Evolutionary conservation across 2,888 invertebrate genomes (phyloP).

Genomic region (Pterobdella sp.): DNA sequence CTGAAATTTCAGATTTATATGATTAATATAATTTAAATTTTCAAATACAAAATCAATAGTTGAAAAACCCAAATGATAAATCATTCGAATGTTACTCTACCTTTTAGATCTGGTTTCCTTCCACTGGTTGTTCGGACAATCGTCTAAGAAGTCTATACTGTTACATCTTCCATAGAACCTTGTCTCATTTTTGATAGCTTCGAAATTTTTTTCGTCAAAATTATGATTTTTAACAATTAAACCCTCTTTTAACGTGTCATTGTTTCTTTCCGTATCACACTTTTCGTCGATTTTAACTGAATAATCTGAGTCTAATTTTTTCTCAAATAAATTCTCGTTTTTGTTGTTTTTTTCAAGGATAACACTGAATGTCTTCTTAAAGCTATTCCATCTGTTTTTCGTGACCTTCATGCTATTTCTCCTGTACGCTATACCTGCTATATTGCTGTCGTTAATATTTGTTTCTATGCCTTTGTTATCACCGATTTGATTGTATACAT

Average conservation of each 20-base stretch:
- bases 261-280: too few species aligned
- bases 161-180: not conserved
- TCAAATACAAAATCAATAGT: too few species aligned
- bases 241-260: too few species aligned
- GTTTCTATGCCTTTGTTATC: not conserved
- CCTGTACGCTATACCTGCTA: not conserved
- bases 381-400: not conserved
- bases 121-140: not conserved
- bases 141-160: constrained; percentile 9
- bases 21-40: too few species aligned
- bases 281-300: too few species aligned
- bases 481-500: not conserved
- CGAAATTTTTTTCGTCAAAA: too few species aligned
- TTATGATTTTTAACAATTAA: not conserved
- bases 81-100: not conserved
- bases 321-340: not conserved
- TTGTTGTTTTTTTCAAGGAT: not conserved
- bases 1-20: not conserved
- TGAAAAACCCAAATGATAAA: too few species aligned
- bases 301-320: too few species aligned
- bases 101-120: not conserved
- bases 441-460: not conserved
- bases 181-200: not conserved
- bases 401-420: not conserved
- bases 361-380: not conserved